These are phyloP conservation scores for Rhegmatorhina hoffmannsi DNA, from an alignment of 2,113 vertebrate genomes.

Conservation along the genomic window DNA sequence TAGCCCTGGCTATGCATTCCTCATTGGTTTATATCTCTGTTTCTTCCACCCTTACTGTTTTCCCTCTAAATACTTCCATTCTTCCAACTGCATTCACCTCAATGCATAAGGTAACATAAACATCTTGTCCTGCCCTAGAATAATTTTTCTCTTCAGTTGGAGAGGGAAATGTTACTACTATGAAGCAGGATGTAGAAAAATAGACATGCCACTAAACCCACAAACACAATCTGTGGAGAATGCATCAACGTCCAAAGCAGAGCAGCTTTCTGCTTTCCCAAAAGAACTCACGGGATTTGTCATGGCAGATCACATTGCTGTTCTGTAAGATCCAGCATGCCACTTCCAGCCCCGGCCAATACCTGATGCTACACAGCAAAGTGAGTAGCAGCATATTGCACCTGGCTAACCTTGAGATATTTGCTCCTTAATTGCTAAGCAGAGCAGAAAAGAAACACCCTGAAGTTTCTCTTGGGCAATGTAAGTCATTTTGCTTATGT, in stretches of 20 bases:
- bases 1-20: neutral
- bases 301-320: neutral
- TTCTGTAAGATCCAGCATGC: neutral
- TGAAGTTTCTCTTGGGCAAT: neutral
- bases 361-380: constrained; percentile 1
- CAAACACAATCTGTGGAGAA: neutral
- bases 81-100: neutral
- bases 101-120: rapidly evolving
- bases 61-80: neutral
- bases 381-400: constrained; percentile 18
- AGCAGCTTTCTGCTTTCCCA: neutral
- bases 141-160: neutral
- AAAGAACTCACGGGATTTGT: constrained; percentile 3
- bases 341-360: neutral
- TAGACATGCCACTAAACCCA: neutral
- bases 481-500: constrained; percentile 2
- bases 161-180: neutral
- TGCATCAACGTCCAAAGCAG: neutral
- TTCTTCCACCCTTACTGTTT: neutral
- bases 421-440: constrained; percentile 4
- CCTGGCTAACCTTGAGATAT: constrained; percentile 34
- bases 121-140: neutral
- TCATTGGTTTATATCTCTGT: neutral
- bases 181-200: neutral
- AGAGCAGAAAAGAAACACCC: neutral